These are phyloP conservation scores for Leptinotarsa texana DNA, from an alignment of 1,140 invertebrate species.

Conservation along the genomic window DNA sequence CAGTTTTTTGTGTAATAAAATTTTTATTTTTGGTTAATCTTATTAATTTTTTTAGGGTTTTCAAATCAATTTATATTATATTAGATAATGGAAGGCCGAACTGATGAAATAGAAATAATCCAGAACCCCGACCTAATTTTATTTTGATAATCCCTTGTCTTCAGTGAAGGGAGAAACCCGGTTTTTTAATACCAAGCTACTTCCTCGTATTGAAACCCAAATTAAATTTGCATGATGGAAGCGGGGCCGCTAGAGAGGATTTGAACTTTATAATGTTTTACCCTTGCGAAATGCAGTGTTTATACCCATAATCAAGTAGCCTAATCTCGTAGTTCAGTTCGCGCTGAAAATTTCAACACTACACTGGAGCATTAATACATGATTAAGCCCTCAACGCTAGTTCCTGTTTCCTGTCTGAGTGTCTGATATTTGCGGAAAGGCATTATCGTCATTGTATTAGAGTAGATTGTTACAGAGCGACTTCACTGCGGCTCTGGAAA, in stretches of 20 bases:
- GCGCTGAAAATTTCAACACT: background rate
- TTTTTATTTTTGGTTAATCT: too few relatives aligned
- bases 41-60: too few relatives aligned
- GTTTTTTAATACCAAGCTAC: too few relatives aligned
- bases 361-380: background rate
- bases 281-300: background rate
- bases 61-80: too few relatives aligned
- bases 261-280: background rate
- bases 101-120: too few relatives aligned
- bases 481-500: background rate
- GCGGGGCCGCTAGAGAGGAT: background rate
- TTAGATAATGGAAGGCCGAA: too few relatives aligned
- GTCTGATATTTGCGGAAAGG: background rate
- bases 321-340: background rate
- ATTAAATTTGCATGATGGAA: too few relatives aligned
- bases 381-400: background rate
- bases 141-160: too few relatives aligned
- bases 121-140: too few relatives aligned
- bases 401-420: background rate
- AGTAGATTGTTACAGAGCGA: background rate
- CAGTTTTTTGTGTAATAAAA: too few relatives aligned
- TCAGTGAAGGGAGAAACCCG: too few relatives aligned
- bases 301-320: background rate
- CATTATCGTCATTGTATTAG: constrained; percentile 1
- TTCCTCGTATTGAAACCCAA: too few relatives aligned